These are phyloP conservation scores for Chunga burmeisteri DNA, from an alignment of 2,113 vertebrate genomes.

Conservation along the genomic window DNA sequence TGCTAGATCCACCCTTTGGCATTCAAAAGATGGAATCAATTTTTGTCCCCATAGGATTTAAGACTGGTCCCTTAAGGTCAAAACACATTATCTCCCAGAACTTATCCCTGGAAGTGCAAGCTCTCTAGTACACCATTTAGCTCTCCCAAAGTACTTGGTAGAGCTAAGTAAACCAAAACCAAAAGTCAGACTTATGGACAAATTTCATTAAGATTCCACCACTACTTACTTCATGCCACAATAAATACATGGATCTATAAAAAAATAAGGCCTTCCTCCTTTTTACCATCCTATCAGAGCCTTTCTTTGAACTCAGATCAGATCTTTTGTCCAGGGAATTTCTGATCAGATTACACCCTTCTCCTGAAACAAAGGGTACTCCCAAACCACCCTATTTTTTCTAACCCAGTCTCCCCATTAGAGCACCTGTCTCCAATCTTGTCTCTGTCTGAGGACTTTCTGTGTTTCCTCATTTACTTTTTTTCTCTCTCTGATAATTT, in stretches of 20 bases:
- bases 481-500: neutral
- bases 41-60: neutral
- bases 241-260: neutral
- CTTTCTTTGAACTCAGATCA: neutral
- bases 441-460: neutral
- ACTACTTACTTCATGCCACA: neutral
- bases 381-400: neutral
- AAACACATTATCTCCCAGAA: neutral
- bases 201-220: neutral
- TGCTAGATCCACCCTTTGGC: neutral
- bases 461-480: neutral
- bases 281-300: neutral
- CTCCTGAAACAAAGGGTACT: neutral
- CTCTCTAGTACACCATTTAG: neutral
- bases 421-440: neutral
- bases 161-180: neutral
- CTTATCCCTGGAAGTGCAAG: neutral
- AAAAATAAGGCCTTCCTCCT: neutral
- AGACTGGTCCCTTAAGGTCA: neutral
- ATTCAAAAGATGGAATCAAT: neutral
- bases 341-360: neutral
- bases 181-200: neutral
- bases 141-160: neutral
- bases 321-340: neutral
- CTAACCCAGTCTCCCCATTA: neutral